Evolutionary conservation across 2,113 vertebrate genomes (phyloP), one percentile per base, ranked within the genome.

Genomic region (Callipepla squamata): DNA sequence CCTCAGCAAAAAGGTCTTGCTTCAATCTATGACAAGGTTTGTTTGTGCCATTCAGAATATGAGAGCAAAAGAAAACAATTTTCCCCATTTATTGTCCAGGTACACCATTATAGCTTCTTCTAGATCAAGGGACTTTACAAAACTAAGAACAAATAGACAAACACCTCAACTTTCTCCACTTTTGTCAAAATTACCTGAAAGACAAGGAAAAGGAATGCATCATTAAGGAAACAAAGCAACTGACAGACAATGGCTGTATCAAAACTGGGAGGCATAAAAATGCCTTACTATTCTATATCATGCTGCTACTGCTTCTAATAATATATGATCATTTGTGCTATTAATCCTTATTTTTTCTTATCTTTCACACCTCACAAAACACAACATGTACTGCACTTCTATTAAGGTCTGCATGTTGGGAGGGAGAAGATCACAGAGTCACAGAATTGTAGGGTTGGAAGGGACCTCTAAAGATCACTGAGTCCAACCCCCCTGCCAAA

Each of bases 391-490:
- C n/a, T 10, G 18, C 10, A 18, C 10, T 48, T 44, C n/a, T 11
- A 40, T 17, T 36, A 4, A 78, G 70, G 26, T 8, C 47, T 36
- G 25, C 5, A 0, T 1, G 9, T 7, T 25, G 11, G 2, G 0
- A 1, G 28, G 19, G 11, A 28, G 51, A 53, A 53, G 40, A 40
- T 40, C 40, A 40, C 40, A 40, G 40, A 40, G 40, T 13, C 40
- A 12, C 40, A 40, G 40, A 40, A 40, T 40, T 40, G 40, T 40
- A 40, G 40, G 40, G 11, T 13, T 40, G 12, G 11, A 40, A 40
- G 40, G 40, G 40, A 40, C 40, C 40, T 40, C 40, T 40, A 40
- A 13, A 40, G 40, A 40, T 40, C 40, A 40, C 40, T 40, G 40
- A 40, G 40, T 40, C 12, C 40, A 40, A 40, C 40, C 12, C 12